phyloP scores from a whole-genome alignment of 2,113 vertebrate species.

The Anser brachyrhynchus region DNA sequence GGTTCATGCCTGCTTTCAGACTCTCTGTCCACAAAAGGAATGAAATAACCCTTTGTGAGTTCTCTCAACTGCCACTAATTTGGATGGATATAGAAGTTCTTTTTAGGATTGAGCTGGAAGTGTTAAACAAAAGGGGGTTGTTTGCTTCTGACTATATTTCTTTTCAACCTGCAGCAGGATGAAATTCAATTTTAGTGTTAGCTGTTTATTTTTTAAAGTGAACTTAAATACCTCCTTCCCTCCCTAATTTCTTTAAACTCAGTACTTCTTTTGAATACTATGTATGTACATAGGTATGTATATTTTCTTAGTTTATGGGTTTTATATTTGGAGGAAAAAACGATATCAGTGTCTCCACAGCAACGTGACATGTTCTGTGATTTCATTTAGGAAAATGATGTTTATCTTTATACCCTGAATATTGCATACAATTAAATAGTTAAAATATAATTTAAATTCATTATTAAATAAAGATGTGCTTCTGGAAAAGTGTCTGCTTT shows the following conservation, averaged over 20 bases:
- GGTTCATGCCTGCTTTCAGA: neutral
- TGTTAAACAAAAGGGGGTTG: constrained; percentile 34
- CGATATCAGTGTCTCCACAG: constrained; percentile 4
- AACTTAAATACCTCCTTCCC: constrained; percentile 55
- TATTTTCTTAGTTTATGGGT: constrained; percentile 57
- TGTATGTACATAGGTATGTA: neutral
- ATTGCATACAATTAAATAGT: constrained; percentile 26
- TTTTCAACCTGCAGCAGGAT: constrained; percentile 52
- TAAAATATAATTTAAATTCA: constrained; percentile 45
- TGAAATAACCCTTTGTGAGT: constrained; percentile 10
- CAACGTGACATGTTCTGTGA: constrained; percentile 48
- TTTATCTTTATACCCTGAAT: constrained; percentile 35
- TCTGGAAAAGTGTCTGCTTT: constrained; percentile 47
- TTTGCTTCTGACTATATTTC: constrained; percentile 36
- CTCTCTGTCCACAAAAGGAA: neutral
- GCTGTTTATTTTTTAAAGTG: constrained; percentile 56
- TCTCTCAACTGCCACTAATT: neutral
- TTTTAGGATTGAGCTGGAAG: constrained; percentile 21
- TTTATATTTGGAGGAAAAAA: constrained; percentile 51
- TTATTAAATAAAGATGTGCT: constrained; percentile 49
- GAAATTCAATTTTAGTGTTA: constrained; percentile 54
- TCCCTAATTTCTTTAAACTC: constrained; percentile 53
- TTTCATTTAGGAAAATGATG: constrained; percentile 50
- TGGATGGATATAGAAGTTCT: constrained; percentile 9
- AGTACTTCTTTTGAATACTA: constrained; percentile 54